Conservation (phyloP, 2,888 invertebrate species). For the Mythimna lalbum region DNA sequence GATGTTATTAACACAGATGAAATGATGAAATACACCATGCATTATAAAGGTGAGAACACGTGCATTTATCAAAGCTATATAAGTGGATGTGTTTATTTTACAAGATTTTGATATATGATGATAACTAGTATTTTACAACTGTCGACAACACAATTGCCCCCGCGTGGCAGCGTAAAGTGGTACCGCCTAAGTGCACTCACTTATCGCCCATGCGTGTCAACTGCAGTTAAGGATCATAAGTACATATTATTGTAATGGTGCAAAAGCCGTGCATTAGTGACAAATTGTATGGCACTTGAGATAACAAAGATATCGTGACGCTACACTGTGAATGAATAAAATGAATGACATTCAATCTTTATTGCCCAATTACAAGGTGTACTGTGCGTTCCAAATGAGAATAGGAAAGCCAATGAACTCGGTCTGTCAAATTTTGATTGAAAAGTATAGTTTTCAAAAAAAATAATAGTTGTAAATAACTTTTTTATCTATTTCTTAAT, state of each 20-base stretch:
- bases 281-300: slow-evolving; percentile 27
- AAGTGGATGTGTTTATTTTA: slow-evolving; percentile 4
- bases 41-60: neutral
- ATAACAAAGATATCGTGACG: slow-evolving; percentile 30
- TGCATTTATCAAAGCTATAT: neutral
- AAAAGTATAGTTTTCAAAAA: no score
- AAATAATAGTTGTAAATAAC: no score
- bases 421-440: no score
- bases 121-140: slow-evolving; percentile 8
- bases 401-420: no score
- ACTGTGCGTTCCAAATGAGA: no score
- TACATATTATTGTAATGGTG: slow-evolving; percentile 14
- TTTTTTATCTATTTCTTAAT: no score
- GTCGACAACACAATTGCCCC: neutral
- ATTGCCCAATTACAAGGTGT: neutral
- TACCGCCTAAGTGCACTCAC: slow-evolving; percentile 21
- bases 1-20: slow-evolving; percentile 7
- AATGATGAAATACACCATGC: slow-evolving; percentile 16
- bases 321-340: neutral
- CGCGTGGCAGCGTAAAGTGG: slow-evolving; percentile 15
- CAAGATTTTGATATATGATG: slow-evolving; percentile 2
- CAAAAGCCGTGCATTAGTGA: slow-evolving; percentile 18
- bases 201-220: slow-evolving; percentile 22
- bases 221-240: neutral
- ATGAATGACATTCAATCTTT: neutral